phyloP scores from a whole-genome alignment of 35 echinoderm and acorn worm species.

The Apostichopus parvimensis region DNA sequence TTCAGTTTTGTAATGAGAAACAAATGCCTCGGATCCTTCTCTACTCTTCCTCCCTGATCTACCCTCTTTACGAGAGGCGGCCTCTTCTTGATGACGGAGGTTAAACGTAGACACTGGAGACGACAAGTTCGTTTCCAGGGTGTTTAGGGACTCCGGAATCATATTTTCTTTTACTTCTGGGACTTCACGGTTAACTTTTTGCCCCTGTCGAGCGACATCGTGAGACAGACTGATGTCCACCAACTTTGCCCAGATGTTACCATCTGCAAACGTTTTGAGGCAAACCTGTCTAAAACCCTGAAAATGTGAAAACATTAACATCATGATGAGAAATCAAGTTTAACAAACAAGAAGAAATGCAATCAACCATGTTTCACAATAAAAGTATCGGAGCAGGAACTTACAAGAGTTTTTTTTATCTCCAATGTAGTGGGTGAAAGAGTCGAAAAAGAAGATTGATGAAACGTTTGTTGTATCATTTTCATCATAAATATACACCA shows the following conservation, averaged over 20 bases:
- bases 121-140: not conserved
- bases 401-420: no score
- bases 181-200: not conserved
- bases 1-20: slow-evolving; percentile 42
- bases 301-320: no score
- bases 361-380: no score
- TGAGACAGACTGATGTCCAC: not conserved
- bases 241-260: slow-evolving; percentile 15
- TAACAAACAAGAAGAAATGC: no score
- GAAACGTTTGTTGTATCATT: no score
- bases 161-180: not conserved
- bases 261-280: not conserved
- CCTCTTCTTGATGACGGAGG: not conserved
- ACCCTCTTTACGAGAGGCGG: not conserved
- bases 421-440: no score
- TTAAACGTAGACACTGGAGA: slow-evolving; percentile 31
- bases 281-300: slow-evolving; percentile 25
- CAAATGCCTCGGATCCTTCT: not conserved
- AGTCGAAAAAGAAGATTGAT: no score
- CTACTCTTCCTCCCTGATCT: not conserved
- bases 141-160: not conserved
- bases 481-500: no score
- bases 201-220: not conserved
- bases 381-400: no score
- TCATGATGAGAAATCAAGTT: no score